These are phyloP conservation scores for Coranthus polyacanthus DNA, from an alignment of 2,797 vertebrate species.

Conservation along the genomic window DNA sequence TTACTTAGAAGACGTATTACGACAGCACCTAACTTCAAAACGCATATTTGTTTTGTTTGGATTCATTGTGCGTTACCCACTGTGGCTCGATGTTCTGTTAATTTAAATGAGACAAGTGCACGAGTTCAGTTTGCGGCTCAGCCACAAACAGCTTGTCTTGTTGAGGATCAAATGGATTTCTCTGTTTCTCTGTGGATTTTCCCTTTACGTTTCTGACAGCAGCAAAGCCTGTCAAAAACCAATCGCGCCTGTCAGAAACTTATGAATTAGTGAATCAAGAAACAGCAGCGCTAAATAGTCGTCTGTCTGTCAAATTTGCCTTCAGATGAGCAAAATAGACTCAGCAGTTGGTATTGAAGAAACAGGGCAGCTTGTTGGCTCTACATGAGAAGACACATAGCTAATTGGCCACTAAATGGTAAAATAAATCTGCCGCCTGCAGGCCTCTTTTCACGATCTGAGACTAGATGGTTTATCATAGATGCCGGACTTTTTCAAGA, in stretches of 20 bases:
- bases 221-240: conserved; percentile 28
- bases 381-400: conserved; percentile 32
- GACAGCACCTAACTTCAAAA: conserved; percentile 17
- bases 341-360: conserved; percentile 44
- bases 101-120: conserved; percentile 45
- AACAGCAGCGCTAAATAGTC: conserved; percentile 3
- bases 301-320: background rate
- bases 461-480: background rate
- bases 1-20: background rate
- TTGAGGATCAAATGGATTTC: conserved; percentile 48
- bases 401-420: conserved; percentile 47
- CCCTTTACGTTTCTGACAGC: conserved; percentile 41
- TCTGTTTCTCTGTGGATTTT: conserved; percentile 53
- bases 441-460: conserved; percentile 22
- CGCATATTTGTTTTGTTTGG: conserved; percentile 3
- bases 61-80: background rate
- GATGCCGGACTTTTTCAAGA: conserved; percentile 10
- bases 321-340: conserved; percentile 22
- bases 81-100: conserved; percentile 24
- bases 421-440: conserved; percentile 46
- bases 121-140: conserved; percentile 13
- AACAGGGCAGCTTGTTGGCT: conserved; percentile 44
- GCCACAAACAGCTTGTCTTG: conserved; percentile 19
- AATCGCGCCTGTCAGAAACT: conserved; percentile 36
- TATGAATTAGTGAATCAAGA: conserved; percentile 20